phyloP scores from a whole-genome alignment of 2,888 invertebrate species.

The Pristionchus fissidentatus region DNA sequence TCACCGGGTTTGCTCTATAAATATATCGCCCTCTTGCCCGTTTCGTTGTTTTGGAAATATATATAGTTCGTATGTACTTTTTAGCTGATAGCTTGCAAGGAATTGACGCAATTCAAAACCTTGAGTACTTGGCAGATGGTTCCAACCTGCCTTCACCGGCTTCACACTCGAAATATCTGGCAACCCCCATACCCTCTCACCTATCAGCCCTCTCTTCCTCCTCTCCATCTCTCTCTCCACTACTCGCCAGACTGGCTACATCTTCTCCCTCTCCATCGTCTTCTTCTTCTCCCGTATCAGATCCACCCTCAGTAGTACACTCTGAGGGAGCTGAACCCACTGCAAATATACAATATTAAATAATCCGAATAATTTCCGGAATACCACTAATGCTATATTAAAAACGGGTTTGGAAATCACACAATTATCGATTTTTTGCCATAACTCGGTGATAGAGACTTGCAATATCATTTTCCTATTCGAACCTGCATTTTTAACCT shows the following conservation, averaged over 20 bases:
- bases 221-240: constrained; percentile 52
- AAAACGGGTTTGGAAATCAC: neutral
- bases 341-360: neutral
- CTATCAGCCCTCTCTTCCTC: constrained; percentile 50
- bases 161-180: neutral
- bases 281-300: constrained; percentile 66
- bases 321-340: constrained; percentile 55
- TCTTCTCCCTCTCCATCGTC: constrained; percentile 59
- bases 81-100: too few species aligned
- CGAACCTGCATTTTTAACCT: too few species aligned
- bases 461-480: too few species aligned
- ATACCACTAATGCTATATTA: too few species aligned
- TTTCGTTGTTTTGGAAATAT: too few species aligned
- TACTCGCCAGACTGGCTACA: constrained; percentile 49
- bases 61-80: too few species aligned
- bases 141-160: neutral
- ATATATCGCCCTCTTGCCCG: too few species aligned
- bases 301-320: constrained; percentile 59
- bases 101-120: too few species aligned
- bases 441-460: neutral
- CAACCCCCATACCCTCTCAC: neutral
- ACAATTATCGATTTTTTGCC: neutral
- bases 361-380: neutral
- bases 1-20: too few species aligned
- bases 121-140: neutral